phyloP scores from a whole-genome alignment of 2,113 vertebrate genomes.

The Desmodus rotundus region DNA sequence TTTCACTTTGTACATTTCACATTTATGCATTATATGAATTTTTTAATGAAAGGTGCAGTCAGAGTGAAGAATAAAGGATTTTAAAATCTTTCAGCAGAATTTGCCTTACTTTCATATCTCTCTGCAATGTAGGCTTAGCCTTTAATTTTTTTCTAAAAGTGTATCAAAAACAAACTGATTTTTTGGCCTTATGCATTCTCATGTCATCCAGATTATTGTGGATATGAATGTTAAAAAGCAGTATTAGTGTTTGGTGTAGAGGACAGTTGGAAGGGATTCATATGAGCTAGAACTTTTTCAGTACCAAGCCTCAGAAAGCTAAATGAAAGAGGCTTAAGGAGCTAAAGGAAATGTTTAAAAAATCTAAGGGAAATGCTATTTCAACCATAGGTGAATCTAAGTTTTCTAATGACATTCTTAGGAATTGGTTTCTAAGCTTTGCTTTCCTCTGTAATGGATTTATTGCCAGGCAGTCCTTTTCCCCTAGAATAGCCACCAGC shows the following conservation, averaged over 20 bases:
- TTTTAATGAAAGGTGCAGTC: neutral
- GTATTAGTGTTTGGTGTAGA: neutral
- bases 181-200: neutral
- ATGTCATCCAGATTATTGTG: neutral
- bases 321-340: neutral
- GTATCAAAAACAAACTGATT: neutral
- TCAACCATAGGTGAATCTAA: neutral
- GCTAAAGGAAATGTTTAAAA: neutral
- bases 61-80: neutral
- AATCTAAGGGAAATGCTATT: neutral
- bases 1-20: conserved; percentile 27
- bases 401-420: neutral
- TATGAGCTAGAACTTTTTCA: neutral
- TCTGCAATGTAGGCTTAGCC: neutral
- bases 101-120: neutral
- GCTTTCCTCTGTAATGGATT: neutral
- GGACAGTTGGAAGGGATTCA: neutral
- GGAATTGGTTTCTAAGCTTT: neutral
- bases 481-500: neutral
- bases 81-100: conserved; percentile 8
- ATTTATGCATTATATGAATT: neutral
- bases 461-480: neutral
- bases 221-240: neutral
- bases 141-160: neutral
- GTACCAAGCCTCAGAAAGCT: neutral